A percentile compares a stretch with the other conserved stretches of the same genome.
These are phyloP conservation scores for Microplitis mediator DNA, from an alignment of 1,140 invertebrate genomes.

Conservation along the genomic window DNA sequence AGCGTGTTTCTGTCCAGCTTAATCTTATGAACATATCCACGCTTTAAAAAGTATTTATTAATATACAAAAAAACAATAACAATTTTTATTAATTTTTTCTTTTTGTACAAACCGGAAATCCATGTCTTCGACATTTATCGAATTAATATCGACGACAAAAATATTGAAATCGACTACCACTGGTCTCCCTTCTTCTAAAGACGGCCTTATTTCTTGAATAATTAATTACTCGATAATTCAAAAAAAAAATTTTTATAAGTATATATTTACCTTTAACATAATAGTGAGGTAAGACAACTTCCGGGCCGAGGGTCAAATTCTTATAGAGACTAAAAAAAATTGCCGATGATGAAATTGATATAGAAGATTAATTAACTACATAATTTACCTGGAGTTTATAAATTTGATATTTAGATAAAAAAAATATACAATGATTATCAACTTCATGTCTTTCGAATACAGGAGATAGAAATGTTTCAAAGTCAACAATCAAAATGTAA, in stretches of 20 bases:
- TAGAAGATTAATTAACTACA: no score
- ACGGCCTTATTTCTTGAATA: slow-evolving; percentile 72
- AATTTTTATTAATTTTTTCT: slow-evolving; percentile 12
- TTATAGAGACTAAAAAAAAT: slow-evolving; percentile 58
- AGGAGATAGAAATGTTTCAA: background rate
- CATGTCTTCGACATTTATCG: slow-evolving; percentile 86
- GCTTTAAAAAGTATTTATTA: slow-evolving; percentile 53
- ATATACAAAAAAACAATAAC: slow-evolving; percentile 33
- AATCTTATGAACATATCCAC: slow-evolving; percentile 85
- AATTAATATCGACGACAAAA: slow-evolving; percentile 82
- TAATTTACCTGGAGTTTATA: slow-evolving; percentile 14
- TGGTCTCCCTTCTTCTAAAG: slow-evolving; percentile 70
- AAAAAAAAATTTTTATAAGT: slow-evolving; percentile 17
- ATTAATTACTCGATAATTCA: slow-evolving; percentile 28
- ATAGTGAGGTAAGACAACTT: slow-evolving; percentile 70
- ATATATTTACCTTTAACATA: slow-evolving; percentile 73
- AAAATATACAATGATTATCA: slow-evolving; percentile 27
- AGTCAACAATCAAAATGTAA: background rate
- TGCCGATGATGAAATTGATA: slow-evolving; percentile 23
- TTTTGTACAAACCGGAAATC: slow-evolving; percentile 73
- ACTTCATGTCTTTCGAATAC: slow-evolving; percentile 34
- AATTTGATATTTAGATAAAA: slow-evolving; percentile 28
- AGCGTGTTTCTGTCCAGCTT: slow-evolving; percentile 77
- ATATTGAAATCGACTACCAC: slow-evolving; percentile 78
- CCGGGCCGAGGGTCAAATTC: slow-evolving; percentile 69